These are phyloP conservation scores for Bombus turneri DNA, from an alignment of 1,140 invertebrate genomes.

Conservation along the genomic window DNA sequence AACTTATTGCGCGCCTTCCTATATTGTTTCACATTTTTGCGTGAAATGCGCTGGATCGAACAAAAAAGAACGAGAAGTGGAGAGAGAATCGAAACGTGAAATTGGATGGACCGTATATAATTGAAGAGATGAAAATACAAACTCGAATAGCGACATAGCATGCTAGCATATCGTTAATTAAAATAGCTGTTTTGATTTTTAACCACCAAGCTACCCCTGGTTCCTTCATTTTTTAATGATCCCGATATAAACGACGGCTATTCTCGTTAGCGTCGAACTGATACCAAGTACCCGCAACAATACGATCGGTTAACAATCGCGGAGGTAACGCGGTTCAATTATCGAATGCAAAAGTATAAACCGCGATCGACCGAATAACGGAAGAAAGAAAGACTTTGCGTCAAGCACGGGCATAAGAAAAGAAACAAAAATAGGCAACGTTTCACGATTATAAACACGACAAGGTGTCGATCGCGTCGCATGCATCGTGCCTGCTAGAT, in stretches of 20 bases:
- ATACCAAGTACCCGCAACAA: not conserved
- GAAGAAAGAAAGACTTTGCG: not conserved
- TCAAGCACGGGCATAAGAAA: not conserved
- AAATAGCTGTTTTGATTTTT: slow-evolving; percentile 21
- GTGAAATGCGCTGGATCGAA: not conserved
- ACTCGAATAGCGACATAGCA: not conserved
- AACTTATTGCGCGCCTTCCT: not conserved
- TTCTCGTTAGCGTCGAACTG: slow-evolving; percentile 38
- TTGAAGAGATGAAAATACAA: not conserved
- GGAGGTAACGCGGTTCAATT: slow-evolving; percentile 42
- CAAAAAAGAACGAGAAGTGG: not conserved
- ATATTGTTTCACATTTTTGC: not conserved
- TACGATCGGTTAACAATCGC: slow-evolving; percentile 18
- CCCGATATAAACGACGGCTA: not conserved
- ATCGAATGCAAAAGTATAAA: slow-evolving; percentile 13
- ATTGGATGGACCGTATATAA: slow-evolving; percentile 1
- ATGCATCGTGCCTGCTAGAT: too few species aligned
- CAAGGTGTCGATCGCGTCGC: not conserved
- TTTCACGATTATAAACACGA: not conserved
- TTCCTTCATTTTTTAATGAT: slow-evolving; percentile 28
- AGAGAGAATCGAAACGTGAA: not conserved
- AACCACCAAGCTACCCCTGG: not conserved
- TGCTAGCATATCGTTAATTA: not conserved
- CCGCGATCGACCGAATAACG: not conserved
- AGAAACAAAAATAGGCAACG: not conserved